These are phyloP conservation scores for Formica aserva DNA, from an alignment of 2,888 invertebrate genomes.

Conservation along the genomic window DNA sequence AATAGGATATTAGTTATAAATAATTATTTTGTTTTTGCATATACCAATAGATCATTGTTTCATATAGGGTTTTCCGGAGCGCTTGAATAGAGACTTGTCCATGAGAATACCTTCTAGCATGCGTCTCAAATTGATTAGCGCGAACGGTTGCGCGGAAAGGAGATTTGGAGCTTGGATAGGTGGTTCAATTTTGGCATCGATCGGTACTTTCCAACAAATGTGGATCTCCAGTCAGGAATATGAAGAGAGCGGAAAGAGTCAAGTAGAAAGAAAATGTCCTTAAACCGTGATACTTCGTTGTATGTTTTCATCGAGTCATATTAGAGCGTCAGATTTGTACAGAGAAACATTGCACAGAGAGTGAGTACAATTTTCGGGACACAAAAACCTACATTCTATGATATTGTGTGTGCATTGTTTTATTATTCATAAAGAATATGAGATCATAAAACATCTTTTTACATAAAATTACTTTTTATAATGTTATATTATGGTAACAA, in stretches of 20 bases:
- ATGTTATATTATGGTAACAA: slow-evolving; percentile 46
- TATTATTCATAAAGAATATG: slow-evolving; percentile 21
- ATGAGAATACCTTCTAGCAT: slow-evolving; percentile 96
- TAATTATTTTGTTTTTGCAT: background rate
- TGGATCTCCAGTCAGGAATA: slow-evolving; percentile 99
- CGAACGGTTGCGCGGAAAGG: slow-evolving; percentile 95
- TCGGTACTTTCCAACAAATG: slow-evolving; percentile 99
- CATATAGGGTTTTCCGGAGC: slow-evolving; percentile 95
- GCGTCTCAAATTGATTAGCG: slow-evolving; percentile 96
- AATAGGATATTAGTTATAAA: background rate
- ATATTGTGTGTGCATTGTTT: slow-evolving; percentile 26
- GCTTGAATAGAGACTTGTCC: slow-evolving; percentile 94
- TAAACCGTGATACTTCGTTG: slow-evolving; percentile 82
- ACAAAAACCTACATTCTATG: background rate
- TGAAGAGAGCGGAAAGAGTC: slow-evolving; percentile 98
- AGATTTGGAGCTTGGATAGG: slow-evolving; percentile 99
- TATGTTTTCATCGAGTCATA: slow-evolving; percentile 50
- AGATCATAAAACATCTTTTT: slow-evolving; percentile 37
- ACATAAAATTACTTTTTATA: slow-evolving; percentile 43
- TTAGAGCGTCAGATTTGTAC: slow-evolving; percentile 59
- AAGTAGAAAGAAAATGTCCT: slow-evolving; percentile 98
- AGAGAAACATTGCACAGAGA: slow-evolving; percentile 38
- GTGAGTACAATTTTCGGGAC: slow-evolving; percentile 44
- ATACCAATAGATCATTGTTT: slow-evolving; percentile 77
- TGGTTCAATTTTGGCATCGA: slow-evolving; percentile 98